Evolutionary conservation across 37 sponge, comb jelly and placozoan genomes (phyloP).

Genomic region (Spongilla lacustris): DNA sequence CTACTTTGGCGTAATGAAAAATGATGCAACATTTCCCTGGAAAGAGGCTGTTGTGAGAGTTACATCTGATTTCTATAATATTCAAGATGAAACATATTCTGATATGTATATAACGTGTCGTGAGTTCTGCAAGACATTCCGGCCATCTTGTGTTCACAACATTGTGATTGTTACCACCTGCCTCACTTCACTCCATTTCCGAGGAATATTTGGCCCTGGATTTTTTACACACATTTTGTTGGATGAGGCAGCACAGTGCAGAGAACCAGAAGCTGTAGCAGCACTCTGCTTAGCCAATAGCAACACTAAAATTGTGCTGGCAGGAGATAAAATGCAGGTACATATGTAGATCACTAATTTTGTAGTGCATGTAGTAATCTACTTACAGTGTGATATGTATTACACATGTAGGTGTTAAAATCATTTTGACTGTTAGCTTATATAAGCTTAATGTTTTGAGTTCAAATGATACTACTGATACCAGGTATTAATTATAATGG

Average conservation of each 20-base stretch:
- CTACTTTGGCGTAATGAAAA: constrained; percentile 56
- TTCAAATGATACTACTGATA: too few species aligned
- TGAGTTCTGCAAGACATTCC: not conserved
- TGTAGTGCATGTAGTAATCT: not conserved
- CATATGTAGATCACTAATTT: not conserved
- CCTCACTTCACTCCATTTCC: constrained; percentile 18
- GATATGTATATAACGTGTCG: too few species aligned
- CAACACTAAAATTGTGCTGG: constrained; percentile 74
- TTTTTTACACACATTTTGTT: constrained; percentile 82
- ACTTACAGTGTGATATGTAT: not conserved
- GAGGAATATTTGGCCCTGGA: not conserved
- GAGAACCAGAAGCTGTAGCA: constrained; percentile 74
- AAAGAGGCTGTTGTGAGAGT: constrained; percentile 9
- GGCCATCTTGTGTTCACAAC: not conserved
- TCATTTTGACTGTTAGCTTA: too few species aligned
- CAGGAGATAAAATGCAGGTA: constrained; percentile 78
- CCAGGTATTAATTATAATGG: not conserved
- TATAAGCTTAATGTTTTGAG: too few species aligned
- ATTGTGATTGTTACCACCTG: constrained; percentile 64
- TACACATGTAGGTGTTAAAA: too few species aligned
- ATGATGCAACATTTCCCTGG: not conserved
- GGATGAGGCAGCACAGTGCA: constrained; percentile 80
- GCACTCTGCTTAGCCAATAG: constrained; percentile 56
- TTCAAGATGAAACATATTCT: too few species aligned
- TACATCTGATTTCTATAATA: not conserved